Conservation (phyloP, 53 echinoderm and acorn worm species). For the Antedon mediterranea region DNA sequence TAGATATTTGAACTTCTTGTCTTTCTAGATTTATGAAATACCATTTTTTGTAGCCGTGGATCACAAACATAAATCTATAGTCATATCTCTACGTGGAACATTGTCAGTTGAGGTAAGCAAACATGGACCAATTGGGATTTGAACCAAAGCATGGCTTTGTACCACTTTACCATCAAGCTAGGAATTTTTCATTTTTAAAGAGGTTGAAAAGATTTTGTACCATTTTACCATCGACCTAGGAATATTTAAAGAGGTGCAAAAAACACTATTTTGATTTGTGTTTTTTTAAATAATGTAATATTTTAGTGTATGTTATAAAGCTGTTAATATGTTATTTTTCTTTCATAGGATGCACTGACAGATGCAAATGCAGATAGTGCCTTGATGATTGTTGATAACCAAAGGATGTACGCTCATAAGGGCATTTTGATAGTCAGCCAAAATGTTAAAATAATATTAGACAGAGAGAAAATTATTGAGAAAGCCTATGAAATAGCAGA, state of each 20-base stretch:
- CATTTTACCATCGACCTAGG: no score
- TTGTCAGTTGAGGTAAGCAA: conserved; percentile 72
- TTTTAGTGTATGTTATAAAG: no score
- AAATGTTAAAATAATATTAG: conserved; percentile 43
- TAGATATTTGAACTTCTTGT: no score
- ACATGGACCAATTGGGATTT: no score
- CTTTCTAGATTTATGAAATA: conserved; percentile 69
- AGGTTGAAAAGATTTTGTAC: no score
- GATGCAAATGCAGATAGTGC: conserved; percentile 75
- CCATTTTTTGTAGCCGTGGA: conserved; percentile 86
- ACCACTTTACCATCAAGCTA: no score
- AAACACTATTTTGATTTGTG: no score
- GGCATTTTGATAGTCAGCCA: conserved; percentile 61
- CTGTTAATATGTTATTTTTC: no score
- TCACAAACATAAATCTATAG: conserved; percentile 43
- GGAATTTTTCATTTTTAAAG: no score
- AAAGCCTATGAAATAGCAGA: conserved; percentile 50
- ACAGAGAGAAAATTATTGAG: conserved; percentile 47
- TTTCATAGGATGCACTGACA: conserved; percentile 75
- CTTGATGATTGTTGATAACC: conserved; percentile 50
- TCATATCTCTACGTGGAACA: conserved; percentile 69
- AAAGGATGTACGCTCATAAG: conserved; percentile 73
- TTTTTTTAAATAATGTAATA: no score
- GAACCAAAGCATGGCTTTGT: no score
- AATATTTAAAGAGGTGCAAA: no score